These are phyloP conservation scores for Drosophila aff. DNA, from an alignment of 1,140 invertebrate genomes.

Conservation along the genomic window DNA sequence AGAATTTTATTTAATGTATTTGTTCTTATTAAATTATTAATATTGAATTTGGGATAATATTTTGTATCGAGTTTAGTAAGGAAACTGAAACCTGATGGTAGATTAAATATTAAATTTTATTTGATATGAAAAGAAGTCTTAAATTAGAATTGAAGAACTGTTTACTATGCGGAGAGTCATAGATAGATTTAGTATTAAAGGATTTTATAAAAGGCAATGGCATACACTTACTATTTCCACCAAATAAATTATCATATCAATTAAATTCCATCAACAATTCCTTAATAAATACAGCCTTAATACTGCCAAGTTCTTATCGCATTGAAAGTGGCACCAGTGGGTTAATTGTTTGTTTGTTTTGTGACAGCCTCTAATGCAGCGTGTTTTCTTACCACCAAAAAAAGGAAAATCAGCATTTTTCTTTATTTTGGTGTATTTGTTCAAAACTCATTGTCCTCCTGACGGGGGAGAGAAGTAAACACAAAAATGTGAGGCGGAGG, in stretches of 20 bases:
- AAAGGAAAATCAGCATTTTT: slow-evolving; percentile 29
- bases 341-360: slow-evolving; percentile 65
- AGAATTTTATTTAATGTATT: neutral
- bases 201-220: no score
- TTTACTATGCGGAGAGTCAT: neutral
- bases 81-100: neutral
- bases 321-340: slow-evolving; percentile 17
- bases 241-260: no score
- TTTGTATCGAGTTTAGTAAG: neutral
- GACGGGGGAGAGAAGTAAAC: neutral
- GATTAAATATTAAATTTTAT: neutral
- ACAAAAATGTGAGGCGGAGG: neutral
- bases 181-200: no score
- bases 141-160: neutral
- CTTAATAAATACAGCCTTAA: neutral
- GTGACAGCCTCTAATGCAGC: slow-evolving; percentile 30
- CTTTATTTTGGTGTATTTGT: slow-evolving; percentile 51
- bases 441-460: slow-evolving; percentile 50
- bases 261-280: neutral
- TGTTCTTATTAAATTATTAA: neutral
- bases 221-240: no score
- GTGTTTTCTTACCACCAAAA: slow-evolving; percentile 10
- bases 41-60: neutral
- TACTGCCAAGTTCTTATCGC: neutral
- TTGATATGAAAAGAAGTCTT: neutral